Evolutionary conservation across 2,113 vertebrate species (phyloP).

Genomic region (Phocoena phocoena): DNA sequence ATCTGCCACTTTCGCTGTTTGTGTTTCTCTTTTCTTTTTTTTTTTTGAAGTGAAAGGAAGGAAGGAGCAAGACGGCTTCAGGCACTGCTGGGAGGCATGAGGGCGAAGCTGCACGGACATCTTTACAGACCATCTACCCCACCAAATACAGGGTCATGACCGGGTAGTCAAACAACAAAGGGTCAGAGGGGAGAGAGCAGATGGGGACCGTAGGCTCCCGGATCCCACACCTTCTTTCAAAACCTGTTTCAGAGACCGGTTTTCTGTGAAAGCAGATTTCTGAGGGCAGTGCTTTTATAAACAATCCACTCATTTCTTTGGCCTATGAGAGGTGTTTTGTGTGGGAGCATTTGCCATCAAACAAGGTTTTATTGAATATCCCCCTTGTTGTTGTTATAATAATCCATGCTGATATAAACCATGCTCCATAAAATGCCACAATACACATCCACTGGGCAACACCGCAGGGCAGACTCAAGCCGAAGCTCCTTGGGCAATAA

Average conservation of each 20-base stretch:
- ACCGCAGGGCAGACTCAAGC: background rate
- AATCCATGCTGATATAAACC: slow-evolving; percentile 60
- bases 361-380: slow-evolving; percentile 12
- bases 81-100: background rate
- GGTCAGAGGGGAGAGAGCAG: slow-evolving; percentile 76
- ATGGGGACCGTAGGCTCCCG: background rate
- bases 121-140: slow-evolving; percentile 15
- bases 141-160: background rate
- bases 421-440: slow-evolving; percentile 63
- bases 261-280: slow-evolving; percentile 29
- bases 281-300: background rate
- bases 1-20: slow-evolving; percentile 44
- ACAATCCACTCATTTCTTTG: background rate
- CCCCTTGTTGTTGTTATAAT: slow-evolving; percentile 39
- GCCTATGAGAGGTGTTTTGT: background rate
- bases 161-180: slow-evolving; percentile 31
- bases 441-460: slow-evolving; percentile 58
- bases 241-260: background rate
- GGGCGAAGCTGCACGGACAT: background rate
- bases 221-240: background rate
- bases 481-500: slow-evolving; percentile 70
- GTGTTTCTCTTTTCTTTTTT: slow-evolving; percentile 59
- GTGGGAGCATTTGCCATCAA: background rate
- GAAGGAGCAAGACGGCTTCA: background rate
- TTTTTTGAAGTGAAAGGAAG: slow-evolving; percentile 1